These are phyloP conservation scores for Novumbra hubbsi DNA, from an alignment of 2,797 vertebrate species.

Conservation along the genomic window DNA sequence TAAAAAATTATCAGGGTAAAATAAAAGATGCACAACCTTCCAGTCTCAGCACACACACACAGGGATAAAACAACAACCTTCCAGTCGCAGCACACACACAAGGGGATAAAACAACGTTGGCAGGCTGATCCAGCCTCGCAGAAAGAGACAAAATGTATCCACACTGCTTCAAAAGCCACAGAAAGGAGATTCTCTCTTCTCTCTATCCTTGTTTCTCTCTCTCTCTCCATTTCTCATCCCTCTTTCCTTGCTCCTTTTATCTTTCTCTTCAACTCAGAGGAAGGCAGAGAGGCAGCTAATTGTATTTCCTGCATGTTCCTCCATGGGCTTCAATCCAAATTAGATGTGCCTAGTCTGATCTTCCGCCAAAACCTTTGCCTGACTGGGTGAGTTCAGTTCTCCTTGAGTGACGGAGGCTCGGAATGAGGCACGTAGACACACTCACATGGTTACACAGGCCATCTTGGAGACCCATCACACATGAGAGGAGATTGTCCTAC, in stretches of 20 bases:
- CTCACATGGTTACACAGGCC: not conserved
- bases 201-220: slow-evolving; percentile 18
- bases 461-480: slow-evolving; percentile 33
- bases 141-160: not conserved
- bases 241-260: slow-evolving; percentile 33
- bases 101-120: not conserved
- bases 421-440: not conserved
- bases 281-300: slow-evolving; percentile 53
- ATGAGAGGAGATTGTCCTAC: slow-evolving; percentile 41
- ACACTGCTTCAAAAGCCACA: slow-evolving; percentile 18
- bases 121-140: not conserved
- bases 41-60: not conserved
- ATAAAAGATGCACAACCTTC: not conserved
- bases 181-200: slow-evolving; percentile 21
- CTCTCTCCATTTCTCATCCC: slow-evolving; percentile 27
- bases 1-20: slow-evolving; percentile 14
- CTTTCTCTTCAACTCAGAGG: slow-evolving; percentile 14
- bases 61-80: not conserved
- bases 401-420: slow-evolving; percentile 8
- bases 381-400: slow-evolving; percentile 21
- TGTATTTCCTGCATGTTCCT: slow-evolving; percentile 55
- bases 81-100: slow-evolving; percentile 2
- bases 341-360: slow-evolving; percentile 62
- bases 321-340: slow-evolving; percentile 55
- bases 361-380: slow-evolving; percentile 46